Percentiles rank a stretch among this genome's conserved stretches.
phyloP scores from a whole-genome alignment of 2,113 vertebrate genomes.

The Callionymus lyra region DNA sequence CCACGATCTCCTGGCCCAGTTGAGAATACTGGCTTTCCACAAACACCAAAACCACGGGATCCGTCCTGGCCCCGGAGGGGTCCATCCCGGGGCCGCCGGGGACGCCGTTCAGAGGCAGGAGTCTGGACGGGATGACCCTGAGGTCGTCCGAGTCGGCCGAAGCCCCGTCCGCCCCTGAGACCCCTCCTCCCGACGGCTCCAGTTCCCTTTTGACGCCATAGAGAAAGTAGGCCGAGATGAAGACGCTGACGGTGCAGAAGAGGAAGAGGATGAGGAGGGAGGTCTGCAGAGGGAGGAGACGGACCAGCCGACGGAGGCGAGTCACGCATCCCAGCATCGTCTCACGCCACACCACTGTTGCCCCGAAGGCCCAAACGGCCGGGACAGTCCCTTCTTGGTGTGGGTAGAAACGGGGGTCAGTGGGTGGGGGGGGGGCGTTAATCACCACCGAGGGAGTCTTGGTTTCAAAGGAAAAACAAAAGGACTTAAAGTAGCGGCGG shows the following conservation, averaged over 20 bases:
- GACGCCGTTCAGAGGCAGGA: constrained; percentile 73
- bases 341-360: constrained; percentile 45
- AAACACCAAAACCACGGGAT: constrained; percentile 91
- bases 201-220: constrained; percentile 93
- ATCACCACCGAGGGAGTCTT: constrained; percentile 27
- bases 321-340: constrained; percentile 74
- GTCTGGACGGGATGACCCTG: constrained; percentile 76
- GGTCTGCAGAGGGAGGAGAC: constrained; percentile 89
- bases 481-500: constrained; percentile 24
- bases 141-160: constrained; percentile 76
- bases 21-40: constrained; percentile 97
- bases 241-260: constrained; percentile 93
- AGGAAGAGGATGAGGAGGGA: constrained; percentile 87
- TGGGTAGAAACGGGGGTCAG: constrained; percentile 9
- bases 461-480: constrained; percentile 23
- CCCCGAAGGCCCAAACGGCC: constrained; percentile 42
- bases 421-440: no score
- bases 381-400: constrained; percentile 36
- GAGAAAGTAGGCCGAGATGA: constrained; percentile 94
- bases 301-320: constrained; percentile 82
- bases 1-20: constrained; percentile 94
- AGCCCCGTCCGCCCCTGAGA: constrained; percentile 64
- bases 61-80: constrained; percentile 74
- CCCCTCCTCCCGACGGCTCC: constrained; percentile 77
- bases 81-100: constrained; percentile 60